Conservation (phyloP, 2,113 vertebrate species). For the Hyperopisus bebe region DNA sequence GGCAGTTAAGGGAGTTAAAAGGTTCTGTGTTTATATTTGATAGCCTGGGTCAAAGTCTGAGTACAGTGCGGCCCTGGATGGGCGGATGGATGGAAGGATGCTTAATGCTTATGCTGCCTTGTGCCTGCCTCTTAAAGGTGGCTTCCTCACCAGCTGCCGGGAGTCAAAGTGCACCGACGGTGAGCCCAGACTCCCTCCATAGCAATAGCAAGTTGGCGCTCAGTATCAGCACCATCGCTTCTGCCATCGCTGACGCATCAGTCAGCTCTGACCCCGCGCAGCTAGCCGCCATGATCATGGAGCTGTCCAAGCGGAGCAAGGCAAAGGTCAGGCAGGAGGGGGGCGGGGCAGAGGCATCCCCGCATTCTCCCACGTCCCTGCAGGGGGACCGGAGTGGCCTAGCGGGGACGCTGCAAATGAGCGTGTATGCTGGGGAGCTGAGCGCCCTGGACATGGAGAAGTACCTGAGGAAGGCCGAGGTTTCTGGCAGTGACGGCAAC, state of each 20-base stretch:
- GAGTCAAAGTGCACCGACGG: neutral
- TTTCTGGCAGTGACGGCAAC: slow-evolving; percentile 54
- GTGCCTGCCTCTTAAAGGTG: neutral
- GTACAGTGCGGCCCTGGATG: neutral
- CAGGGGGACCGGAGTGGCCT: slow-evolving; percentile 30
- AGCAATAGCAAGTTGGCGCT: slow-evolving; percentile 59
- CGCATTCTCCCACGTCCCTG: neutral
- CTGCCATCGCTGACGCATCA: slow-evolving; percentile 84
- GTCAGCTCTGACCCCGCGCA: slow-evolving; percentile 79
- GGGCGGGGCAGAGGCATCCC: neutral
- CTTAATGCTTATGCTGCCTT: too few species aligned
- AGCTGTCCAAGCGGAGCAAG: slow-evolving; percentile 69
- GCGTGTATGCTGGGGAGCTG: slow-evolving; percentile 41
- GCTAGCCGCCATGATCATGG: slow-evolving; percentile 84
- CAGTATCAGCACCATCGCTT: slow-evolving; percentile 88
- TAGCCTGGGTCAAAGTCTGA: neutral
- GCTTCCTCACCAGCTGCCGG: neutral
- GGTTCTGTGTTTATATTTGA: neutral
- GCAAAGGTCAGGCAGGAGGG: slow-evolving; percentile 25
- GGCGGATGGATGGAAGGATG: neutral
- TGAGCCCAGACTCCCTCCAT: slow-evolving; percentile 26
- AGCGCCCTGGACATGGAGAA: slow-evolving; percentile 78
- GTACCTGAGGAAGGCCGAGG: slow-evolving; percentile 71
- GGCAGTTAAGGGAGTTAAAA: neutral
- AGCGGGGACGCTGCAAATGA: slow-evolving; percentile 54